Evolutionary conservation across 2,797 vertebrate genomes (phyloP), one percentile per base, ranked within the genome.

Genomic region (Enteromius unitaeniatus): DNA sequence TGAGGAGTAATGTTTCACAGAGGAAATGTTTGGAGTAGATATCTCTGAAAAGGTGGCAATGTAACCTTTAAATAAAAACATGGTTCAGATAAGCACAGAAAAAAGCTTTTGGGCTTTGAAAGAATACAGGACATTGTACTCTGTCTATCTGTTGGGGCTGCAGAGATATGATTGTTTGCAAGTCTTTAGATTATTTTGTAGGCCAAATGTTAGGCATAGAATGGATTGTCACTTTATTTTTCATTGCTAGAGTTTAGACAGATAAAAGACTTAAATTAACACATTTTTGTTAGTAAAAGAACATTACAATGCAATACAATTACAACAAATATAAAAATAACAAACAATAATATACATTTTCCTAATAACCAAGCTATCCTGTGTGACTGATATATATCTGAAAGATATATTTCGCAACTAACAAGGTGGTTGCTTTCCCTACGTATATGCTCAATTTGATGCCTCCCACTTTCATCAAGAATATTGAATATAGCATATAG

Each of bases 21-120:
- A 73, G 69, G 82, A 67, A 81, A 89, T 83, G 81, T 86, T 86
- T 84, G 53, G 60, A 81, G 79, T 64, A 81, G 47, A 55, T 81
- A 68, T 83, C 74, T 45, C 19, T 88, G 73, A 86, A 86, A 83
- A 81, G 78, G 81, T 69, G 85, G 65, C 81, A 89, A 79, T 81
- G 82, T 78, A 87, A 76, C 77, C 55, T 85, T 80, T 85, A 83
- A 78, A 78, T 79, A 47, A 81, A 87, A 87, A 87, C 86, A 86
- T 68, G 55, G 82, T 78, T 85, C 58, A 67, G 81, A 85, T 85
- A 87, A 81, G 84, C 45, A n/a, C 67, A 75, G 47, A 42, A 62
- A 72, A 86, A 83, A 78, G 37, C 85, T 73, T 70, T 45, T 14
- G 45, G 53, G 31, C 75, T 79, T 37, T 75, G 58, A 81, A 47